phyloP scores from a whole-genome alignment of 1,140 invertebrate species.

The Panagrolaimus sp. region DNA sequence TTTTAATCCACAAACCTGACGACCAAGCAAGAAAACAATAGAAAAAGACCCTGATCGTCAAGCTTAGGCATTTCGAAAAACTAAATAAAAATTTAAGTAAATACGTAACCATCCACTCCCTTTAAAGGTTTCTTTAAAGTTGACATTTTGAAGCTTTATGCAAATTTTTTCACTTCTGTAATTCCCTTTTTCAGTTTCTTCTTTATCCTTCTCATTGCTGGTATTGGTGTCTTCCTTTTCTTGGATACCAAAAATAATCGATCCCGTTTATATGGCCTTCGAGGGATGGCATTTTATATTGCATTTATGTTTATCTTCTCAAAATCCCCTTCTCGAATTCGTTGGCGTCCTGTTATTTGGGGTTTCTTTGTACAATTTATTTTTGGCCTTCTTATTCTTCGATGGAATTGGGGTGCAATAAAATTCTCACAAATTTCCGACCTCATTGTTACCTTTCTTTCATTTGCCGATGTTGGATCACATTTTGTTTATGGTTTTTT shows the following conservation, averaged over 20 bases:
- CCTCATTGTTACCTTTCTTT: constrained; percentile 70
- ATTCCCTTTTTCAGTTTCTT: too few relatives aligned
- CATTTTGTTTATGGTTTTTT: constrained; percentile 75
- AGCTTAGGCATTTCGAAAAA: too few relatives aligned
- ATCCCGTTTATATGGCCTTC: constrained; percentile 61
- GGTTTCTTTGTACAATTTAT: constrained; percentile 78
- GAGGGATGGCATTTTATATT: constrained; percentile 51
- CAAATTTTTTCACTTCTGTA: too few relatives aligned
- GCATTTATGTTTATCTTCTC: constrained; percentile 53
- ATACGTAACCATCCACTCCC: neutral
- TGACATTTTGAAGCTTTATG: too few relatives aligned
- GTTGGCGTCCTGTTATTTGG: constrained; percentile 73
- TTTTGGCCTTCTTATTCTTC: constrained; percentile 77
- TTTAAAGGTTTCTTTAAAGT: neutral
- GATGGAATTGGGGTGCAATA: constrained; percentile 72
- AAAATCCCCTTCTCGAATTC: constrained; percentile 62
- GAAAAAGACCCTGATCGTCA: too few relatives aligned
- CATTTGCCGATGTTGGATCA: constrained; percentile 72
- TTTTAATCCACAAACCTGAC: too few relatives aligned
- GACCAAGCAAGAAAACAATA: too few relatives aligned
- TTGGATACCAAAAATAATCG: constrained; percentile 66
- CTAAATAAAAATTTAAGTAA: neutral
- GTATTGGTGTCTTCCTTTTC: too few relatives aligned
- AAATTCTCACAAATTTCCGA: constrained; percentile 76
- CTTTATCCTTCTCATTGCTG: too few relatives aligned